These are phyloP conservation scores for Scolanthus callimorphus DNA, from an alignment of 92 coral and sea anemone species.

Conservation along the genomic window DNA sequence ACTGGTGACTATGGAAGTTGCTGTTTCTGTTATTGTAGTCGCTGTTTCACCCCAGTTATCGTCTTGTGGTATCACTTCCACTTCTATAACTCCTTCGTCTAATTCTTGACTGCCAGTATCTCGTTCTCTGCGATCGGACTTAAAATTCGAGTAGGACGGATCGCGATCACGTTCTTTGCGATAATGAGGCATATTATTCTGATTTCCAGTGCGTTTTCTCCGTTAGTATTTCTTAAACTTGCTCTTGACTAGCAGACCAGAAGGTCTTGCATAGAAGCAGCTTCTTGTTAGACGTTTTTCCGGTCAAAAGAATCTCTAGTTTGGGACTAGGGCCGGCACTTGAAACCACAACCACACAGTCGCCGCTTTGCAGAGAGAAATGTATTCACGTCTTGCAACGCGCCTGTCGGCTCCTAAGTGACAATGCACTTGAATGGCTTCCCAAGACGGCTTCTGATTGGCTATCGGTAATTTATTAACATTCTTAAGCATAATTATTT, in stretches of 20 bases:
- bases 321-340: slow-evolving; percentile 3
- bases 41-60: slow-evolving; percentile 99
- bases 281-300: too few species aligned
- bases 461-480: slow-evolving; percentile 34
- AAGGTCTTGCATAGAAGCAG: too few species aligned
- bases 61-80: slow-evolving; percentile 98
- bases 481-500: slow-evolving; percentile 58
- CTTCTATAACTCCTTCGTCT: slow-evolving; percentile 98
- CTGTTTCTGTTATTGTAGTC: slow-evolving; percentile 96
- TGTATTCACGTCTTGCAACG: slow-evolving; percentile 47
- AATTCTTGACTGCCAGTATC: slow-evolving; percentile 83
- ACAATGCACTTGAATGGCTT: slow-evolving; percentile 43
- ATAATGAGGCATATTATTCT: slow-evolving; percentile 69
- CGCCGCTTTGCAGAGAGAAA: slow-evolving; percentile 26
- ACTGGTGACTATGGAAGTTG: slow-evolving; percentile 95
- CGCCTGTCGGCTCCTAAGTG: slow-evolving; percentile 38
- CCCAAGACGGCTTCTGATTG: slow-evolving; percentile 78
- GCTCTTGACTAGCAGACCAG: too few species aligned
- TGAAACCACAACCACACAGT: slow-evolving; percentile 10
- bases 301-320: neutral
- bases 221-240: too few species aligned
- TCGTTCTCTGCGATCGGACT: slow-evolving; percentile 45
- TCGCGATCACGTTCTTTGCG: slow-evolving; percentile 64
- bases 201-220: too few species aligned
- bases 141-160: slow-evolving; percentile 19